Base-by-base conservation (phyloP, 2,113 vertebrate genomes). In the Cyanocitta stelleri region DNA sequence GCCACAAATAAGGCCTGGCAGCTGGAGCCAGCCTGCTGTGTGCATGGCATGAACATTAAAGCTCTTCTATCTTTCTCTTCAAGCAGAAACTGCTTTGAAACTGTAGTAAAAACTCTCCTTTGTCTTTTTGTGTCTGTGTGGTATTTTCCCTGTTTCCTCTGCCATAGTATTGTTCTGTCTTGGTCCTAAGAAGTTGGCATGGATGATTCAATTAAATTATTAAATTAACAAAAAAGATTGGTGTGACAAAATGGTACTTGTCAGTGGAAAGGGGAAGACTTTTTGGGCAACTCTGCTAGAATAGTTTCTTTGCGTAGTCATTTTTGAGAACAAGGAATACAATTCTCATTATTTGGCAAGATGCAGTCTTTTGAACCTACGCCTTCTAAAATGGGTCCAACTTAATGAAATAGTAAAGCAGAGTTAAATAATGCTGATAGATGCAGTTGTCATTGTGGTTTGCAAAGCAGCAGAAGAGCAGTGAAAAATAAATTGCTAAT, bases 1-100 rank as follows among this genome's bases (percentile, higher is more conserved):
- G 78, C 79, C 66, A 62, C 90, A 93, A 93, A 78, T 61, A 88
- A 93, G 62, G 74, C 32, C 85, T 90, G 93, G 90, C 79, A 92
- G 79, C 83, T 94, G 83, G 64, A 94, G 68, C 85, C 59, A 55
- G 44, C 48, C 79, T 92, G 56, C 44, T 81, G 16, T 89, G 85
- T 56, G 80, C 29, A 11, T 68, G 76, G 85, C 52, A 69, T 72
- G 76, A 93, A 37, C 83, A 21, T 85, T 86, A 92, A 81, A 90
- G 69, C 37, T 93, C 52, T 18, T 43, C 8, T 29, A 35, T 63
- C 59, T 61, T 90, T 52, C 32, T 81, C 54, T 96, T 78, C 44
- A 61, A 86, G 61, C 37, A 91, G 76, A 84, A 85, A 61, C 59
- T 92, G 32, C 68, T 80, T 83, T 92, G 56, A 84, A 80, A 81